phyloP scores from a whole-genome alignment of 2,797 vertebrate genomes.

The Diplodus puntazzo region DNA sequence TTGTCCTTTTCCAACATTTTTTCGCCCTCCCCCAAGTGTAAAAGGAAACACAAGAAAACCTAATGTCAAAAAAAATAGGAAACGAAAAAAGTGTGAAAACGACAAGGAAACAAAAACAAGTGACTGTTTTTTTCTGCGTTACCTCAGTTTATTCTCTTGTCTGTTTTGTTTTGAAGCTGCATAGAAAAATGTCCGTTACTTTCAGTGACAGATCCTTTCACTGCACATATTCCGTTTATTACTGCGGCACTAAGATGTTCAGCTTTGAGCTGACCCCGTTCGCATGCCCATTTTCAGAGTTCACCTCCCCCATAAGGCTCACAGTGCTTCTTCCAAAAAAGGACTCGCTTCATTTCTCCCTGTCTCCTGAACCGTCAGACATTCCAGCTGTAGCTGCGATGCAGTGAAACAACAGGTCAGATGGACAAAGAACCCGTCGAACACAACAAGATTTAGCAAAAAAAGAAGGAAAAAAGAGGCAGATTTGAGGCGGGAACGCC shows the following conservation, averaged over 20 bases:
- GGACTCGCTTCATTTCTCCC: constrained; percentile 30
- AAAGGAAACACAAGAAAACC: constrained; percentile 22
- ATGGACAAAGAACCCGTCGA: constrained; percentile 13
- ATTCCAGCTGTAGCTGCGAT: constrained; percentile 54
- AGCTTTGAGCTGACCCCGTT: constrained; percentile 9
- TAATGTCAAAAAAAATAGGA: constrained; percentile 13
- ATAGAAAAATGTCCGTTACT: constrained; percentile 43
- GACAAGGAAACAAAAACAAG: constrained; percentile 63
- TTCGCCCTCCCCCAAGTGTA: constrained; percentile 11
- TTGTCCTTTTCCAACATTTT: constrained; percentile 48
- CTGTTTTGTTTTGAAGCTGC: constrained; percentile 33
- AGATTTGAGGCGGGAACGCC: constrained; percentile 27
- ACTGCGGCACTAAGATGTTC: constrained; percentile 38
- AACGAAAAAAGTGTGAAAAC: constrained; percentile 22
- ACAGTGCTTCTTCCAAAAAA: constrained; percentile 49
- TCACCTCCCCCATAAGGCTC: not conserved
- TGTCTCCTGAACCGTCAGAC: constrained; percentile 42
- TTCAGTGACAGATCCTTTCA: constrained; percentile 29
- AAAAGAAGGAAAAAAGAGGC: not conserved
- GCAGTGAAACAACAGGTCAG: constrained; percentile 11
- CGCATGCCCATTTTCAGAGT: constrained; percentile 17
- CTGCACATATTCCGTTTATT: constrained; percentile 46
- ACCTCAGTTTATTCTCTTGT: constrained; percentile 68
- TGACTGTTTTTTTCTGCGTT: constrained; percentile 72
- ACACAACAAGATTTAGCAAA: constrained; percentile 25